Evolutionary conservation across 2,888 invertebrate species (phyloP).

Genomic region (Monoplex corrugatus): DNA sequence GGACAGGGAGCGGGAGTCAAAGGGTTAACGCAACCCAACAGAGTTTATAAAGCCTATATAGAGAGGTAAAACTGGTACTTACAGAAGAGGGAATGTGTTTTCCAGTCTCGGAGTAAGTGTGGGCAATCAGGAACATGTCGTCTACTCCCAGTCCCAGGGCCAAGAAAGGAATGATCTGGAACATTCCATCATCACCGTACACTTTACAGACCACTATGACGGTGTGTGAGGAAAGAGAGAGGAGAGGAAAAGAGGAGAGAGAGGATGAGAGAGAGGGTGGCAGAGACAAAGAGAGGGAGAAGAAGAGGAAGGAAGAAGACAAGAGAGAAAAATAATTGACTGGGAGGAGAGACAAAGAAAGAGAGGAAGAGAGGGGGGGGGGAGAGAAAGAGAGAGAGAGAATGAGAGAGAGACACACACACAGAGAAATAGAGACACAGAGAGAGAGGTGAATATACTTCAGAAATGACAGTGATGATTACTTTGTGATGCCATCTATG

Average conservation of each 20-base stretch:
- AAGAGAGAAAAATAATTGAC: too few relatives aligned
- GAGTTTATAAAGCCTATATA: too few relatives aligned
- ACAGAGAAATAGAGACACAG: background rate
- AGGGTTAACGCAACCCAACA: too few relatives aligned
- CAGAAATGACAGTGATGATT: too few relatives aligned
- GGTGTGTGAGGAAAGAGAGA: background rate
- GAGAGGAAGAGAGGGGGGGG: background rate
- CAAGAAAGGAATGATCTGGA: slow-evolving; percentile 94
- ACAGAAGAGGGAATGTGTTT: slow-evolving; percentile 76
- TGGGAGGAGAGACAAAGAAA: background rate
- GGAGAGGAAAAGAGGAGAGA: background rate
- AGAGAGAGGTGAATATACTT: too few relatives aligned
- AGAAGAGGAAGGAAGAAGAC: background rate
- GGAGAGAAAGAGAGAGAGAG: background rate
- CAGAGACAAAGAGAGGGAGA: background rate
- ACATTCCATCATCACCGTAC: too few relatives aligned
- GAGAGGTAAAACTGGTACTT: too few relatives aligned
- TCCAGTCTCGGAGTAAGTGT: slow-evolving; percentile 86
- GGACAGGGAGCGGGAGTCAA: too few relatives aligned
- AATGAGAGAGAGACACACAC: background rate
- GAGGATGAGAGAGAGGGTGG: background rate
- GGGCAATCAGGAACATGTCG: slow-evolving; percentile 95
- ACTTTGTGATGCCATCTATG: too few relatives aligned
- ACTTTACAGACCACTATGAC: too few relatives aligned
- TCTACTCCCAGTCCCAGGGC: slow-evolving; percentile 96